phyloP scores from a whole-genome alignment of 2,888 invertebrate genomes.

The Synanthedon vespiformis region DNA sequence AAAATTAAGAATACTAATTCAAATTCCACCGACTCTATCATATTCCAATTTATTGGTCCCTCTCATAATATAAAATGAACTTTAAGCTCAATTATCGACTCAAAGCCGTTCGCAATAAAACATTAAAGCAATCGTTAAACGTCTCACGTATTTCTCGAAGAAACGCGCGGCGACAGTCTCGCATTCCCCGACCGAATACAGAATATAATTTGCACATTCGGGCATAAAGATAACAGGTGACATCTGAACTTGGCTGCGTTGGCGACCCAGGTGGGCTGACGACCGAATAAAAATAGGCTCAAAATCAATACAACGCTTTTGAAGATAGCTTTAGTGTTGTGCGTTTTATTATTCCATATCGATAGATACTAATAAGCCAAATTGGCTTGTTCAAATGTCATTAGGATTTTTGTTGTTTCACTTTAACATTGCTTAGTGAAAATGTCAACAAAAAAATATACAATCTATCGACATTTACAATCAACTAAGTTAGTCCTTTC shows the following conservation, averaged over 20 bases:
- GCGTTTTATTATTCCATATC: constrained; percentile 1
- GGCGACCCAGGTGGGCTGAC: constrained; percentile 27
- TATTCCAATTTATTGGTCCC: neutral
- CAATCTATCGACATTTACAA: too few species aligned
- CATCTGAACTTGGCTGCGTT: constrained; percentile 17
- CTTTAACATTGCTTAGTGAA: too few species aligned
- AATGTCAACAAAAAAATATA: too few species aligned
- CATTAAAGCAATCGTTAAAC: neutral
- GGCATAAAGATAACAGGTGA: constrained; percentile 5
- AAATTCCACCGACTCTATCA: neutral
- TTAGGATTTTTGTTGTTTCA: too few species aligned
- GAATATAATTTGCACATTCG: neutral
- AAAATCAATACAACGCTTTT: constrained; percentile 48
- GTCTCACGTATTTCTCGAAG: neutral
- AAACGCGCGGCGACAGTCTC: neutral
- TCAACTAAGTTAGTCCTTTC: too few species aligned
- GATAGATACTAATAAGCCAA: too few species aligned
- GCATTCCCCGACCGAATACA: neutral
- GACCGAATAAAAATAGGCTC: constrained; percentile 42
- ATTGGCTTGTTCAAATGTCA: neutral
- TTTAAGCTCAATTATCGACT: neutral
- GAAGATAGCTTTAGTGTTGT: constrained; percentile 25
- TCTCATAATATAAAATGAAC: neutral
- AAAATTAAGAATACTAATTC: too few species aligned
- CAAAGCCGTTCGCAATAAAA: neutral